Percentiles rank a stretch among this genome's conserved stretches.
These are phyloP conservation scores for Scaptomyza hsui DNA, from an alignment of 1,140 invertebrate species.

Conservation along the genomic window DNA sequence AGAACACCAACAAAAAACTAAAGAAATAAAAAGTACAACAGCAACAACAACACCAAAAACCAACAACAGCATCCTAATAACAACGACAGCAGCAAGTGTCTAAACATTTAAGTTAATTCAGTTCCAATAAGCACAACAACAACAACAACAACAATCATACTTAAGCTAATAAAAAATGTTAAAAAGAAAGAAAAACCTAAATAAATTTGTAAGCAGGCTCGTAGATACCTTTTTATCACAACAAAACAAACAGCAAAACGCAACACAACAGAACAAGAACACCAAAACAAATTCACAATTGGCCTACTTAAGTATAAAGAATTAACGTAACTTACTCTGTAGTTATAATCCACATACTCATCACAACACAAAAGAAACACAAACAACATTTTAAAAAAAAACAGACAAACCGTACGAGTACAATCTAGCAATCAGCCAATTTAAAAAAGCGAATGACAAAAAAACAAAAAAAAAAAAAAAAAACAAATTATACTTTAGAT, in stretches of 20 bases:
- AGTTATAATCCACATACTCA: slow-evolving; percentile 18
- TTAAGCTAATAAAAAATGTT: slow-evolving; percentile 32
- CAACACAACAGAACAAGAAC: neutral
- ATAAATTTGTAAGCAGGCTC: slow-evolving; percentile 47
- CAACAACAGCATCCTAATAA: slow-evolving; percentile 13
- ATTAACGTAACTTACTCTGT: slow-evolving; percentile 8
- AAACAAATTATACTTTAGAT: neutral
- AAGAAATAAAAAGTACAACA: slow-evolving; percentile 21
- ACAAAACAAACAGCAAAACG: neutral
- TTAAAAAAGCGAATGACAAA: neutral
- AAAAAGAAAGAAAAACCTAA: neutral
- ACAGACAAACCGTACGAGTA: slow-evolving; percentile 13
- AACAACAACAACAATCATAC: slow-evolving; percentile 45
- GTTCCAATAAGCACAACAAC: slow-evolving; percentile 50
- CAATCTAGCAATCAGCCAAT: slow-evolving; percentile 23
- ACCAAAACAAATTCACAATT: slow-evolving; percentile 17
- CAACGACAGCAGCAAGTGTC: slow-evolving; percentile 46
- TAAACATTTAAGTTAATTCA: slow-evolving; percentile 54
- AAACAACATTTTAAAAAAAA: neutral
- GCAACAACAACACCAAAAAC: slow-evolving; percentile 26
- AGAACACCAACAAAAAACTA: slow-evolving; percentile 19
- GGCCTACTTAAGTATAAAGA: slow-evolving; percentile 27
- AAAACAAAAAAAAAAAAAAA: neutral
- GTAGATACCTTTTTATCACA: slow-evolving; percentile 21
- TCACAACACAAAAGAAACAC: neutral